Conservation (phyloP, 1,140 invertebrate genomes). For the Formica exsecta region DNA sequence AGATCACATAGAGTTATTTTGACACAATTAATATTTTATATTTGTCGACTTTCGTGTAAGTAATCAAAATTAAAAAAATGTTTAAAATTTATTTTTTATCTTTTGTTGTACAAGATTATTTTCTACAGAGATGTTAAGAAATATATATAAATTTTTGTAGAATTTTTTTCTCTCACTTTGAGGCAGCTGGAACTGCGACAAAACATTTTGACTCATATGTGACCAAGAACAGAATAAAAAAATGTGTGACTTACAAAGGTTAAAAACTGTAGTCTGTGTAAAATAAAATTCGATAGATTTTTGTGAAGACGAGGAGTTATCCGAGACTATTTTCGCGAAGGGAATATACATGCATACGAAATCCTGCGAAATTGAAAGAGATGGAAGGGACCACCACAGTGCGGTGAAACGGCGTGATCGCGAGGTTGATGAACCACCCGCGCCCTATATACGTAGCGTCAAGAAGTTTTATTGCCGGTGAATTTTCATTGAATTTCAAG, state of each 20-base stretch:
- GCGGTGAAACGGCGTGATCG: neutral
- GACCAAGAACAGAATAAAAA: too few species aligned
- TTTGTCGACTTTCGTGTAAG: too few species aligned
- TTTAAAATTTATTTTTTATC: too few species aligned
- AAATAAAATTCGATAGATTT: conserved; percentile 8
- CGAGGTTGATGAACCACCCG: conserved; percentile 35
- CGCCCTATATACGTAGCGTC: conserved; percentile 31
- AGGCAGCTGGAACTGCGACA: too few species aligned
- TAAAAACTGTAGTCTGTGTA: neutral
- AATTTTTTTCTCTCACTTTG: too few species aligned
- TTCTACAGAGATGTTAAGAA: too few species aligned
- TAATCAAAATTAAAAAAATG: too few species aligned
- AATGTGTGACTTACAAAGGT: neutral
- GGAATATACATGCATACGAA: neutral
- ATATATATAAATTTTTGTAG: too few species aligned
- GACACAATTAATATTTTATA: too few species aligned
- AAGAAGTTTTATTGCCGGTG: conserved; percentile 56
- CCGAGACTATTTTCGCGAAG: neutral
- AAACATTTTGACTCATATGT: too few species aligned
- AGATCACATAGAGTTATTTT: too few species aligned
- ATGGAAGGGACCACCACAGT: neutral
- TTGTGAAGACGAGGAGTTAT: neutral
- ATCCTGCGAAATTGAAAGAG: neutral
- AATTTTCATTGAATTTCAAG: conserved; percentile 61
- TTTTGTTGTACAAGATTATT: too few species aligned